Percentiles rank a stretch among this genome's conserved stretches.
phyloP scores from a whole-genome alignment of 1,140 invertebrate genomes.

The Drosophila auraria region DNA sequence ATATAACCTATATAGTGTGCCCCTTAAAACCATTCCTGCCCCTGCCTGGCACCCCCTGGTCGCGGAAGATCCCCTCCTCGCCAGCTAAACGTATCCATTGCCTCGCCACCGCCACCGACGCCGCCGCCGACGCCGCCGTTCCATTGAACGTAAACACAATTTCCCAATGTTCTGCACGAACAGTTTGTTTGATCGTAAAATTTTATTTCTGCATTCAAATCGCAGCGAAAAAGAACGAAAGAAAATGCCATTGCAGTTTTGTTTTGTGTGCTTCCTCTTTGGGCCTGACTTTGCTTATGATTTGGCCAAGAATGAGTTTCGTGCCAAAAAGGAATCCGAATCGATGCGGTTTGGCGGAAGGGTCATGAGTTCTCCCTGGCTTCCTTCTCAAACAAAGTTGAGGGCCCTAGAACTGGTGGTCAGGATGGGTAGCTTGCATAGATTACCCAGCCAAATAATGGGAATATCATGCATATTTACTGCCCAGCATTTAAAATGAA shows the following conservation, averaged over 20 bases:
- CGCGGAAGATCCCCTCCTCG: slow-evolving; percentile 8
- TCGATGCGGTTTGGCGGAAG: slow-evolving; percentile 45
- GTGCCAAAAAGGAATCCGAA: slow-evolving; percentile 47
- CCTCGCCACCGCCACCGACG: slow-evolving; percentile 9
- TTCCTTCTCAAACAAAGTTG: neutral
- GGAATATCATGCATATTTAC: slow-evolving; percentile 5
- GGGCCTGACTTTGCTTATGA: slow-evolving; percentile 33
- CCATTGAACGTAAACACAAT: slow-evolving; percentile 76
- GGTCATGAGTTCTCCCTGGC: slow-evolving; percentile 35
- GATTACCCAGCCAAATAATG: slow-evolving; percentile 18
- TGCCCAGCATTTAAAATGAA: slow-evolving; percentile 49
- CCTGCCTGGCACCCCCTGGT: neutral
- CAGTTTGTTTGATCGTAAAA: slow-evolving; percentile 83
- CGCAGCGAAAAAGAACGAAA: slow-evolving; percentile 39
- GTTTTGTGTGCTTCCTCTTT: slow-evolving; percentile 10
- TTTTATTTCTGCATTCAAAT: slow-evolving; percentile 82
- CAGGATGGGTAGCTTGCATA: neutral
- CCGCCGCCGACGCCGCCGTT: slow-evolving; percentile 18
- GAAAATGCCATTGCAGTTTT: slow-evolving; percentile 60
- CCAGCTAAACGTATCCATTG: slow-evolving; percentile 26
- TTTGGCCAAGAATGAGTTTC: slow-evolving; percentile 48
- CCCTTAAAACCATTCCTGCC: slow-evolving; percentile 7
- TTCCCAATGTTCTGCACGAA: slow-evolving; percentile 81
- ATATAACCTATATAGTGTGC: slow-evolving; percentile 27
- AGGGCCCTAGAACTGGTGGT: slow-evolving; percentile 3